Base-by-base conservation (phyloP, 2,888 invertebrate species). In the Schrankia costaestrigalis region DNA sequence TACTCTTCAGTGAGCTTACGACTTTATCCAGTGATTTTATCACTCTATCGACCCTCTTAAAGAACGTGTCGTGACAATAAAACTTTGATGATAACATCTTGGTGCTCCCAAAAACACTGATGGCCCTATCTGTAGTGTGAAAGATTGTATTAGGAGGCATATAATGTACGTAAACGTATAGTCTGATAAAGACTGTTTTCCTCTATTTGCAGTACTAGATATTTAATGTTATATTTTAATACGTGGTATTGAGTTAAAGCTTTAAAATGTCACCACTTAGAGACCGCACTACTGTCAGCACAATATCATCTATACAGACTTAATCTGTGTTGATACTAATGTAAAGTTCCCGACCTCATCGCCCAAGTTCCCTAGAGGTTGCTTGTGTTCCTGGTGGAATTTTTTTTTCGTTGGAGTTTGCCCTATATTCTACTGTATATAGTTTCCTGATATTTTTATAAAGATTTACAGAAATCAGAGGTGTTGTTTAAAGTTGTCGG, bases 91-190 rank as follows among this genome's bases (percentile, higher is more conserved):
- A 56, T 56, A 46, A 26, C 25, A 56, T 56, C 56, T 40, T 26
- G 25, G 35, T 43, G 56, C 55, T 44, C 41, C 47, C 44, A 49
- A 49, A 61, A 47, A 40, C 46, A 45, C 54, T 41, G 47, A 62
- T 61, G 45, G 34, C 12, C 36, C 35, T 53, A 57, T 53, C 51
- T 51, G 29, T 46, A 43, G 63, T 62, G 64, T 61, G 55, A 63
- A 62, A 39, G 45, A 45, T 41, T 29, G 47, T 41, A 46, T 51
- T 49, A 51, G 40, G 18, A 23, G 26, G 11, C 19, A 30, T 25
- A 15, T 30, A 23, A 27, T 35, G 36, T 31, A 17, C 8, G 11
- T 19, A 27, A 23, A 31, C n/a, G 17, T 26, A 30, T 11, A 13
- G 11, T 10, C 19, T 13, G 2, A 18, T 12, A 33, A 28, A 14